phyloP scores from a whole-genome alignment of 2,113 vertebrate species.

The Coryphaenoides rupestris region DNA sequence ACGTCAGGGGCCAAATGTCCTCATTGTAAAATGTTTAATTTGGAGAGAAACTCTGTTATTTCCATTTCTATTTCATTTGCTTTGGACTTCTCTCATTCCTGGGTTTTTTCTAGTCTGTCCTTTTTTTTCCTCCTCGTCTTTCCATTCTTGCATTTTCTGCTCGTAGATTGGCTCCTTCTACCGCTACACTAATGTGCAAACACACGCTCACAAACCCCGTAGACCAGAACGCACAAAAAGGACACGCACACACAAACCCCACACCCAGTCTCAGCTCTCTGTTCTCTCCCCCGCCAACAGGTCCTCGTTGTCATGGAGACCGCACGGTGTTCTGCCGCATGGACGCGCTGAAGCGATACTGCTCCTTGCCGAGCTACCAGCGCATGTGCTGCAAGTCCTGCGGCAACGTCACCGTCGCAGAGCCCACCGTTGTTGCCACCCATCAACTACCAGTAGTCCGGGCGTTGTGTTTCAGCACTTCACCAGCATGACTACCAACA shows the following conservation, averaged over 20 bases:
- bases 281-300: slow-evolving; percentile 84
- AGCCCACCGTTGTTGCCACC: slow-evolving; percentile 25
- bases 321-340: slow-evolving; percentile 91
- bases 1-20: too few species aligned
- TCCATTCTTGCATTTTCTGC: slow-evolving; percentile 49
- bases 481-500: slow-evolving; percentile 31
- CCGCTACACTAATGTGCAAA: slow-evolving; percentile 42
- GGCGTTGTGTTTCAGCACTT: slow-evolving; percentile 16
- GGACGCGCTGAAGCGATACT: slow-evolving; percentile 87
- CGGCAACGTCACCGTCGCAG: slow-evolving; percentile 55
- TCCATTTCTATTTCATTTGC: slow-evolving; percentile 50
- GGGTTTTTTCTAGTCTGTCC: slow-evolving; percentile 28
- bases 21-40: too few species aligned
- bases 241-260: slow-evolving; percentile 17
- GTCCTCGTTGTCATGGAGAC: slow-evolving; percentile 86
- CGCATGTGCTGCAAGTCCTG: slow-evolving; percentile 93
- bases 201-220: slow-evolving; percentile 1
- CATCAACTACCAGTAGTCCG: slow-evolving; percentile 22
- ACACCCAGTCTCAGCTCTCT: slow-evolving; percentile 50
- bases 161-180: slow-evolving; percentile 45
- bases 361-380: slow-evolving; percentile 83
- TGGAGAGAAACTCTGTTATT: slow-evolving; percentile 9
- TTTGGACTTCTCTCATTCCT: slow-evolving; percentile 44
- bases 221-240: slow-evolving; percentile 12
- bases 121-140: slow-evolving; percentile 39